Evolutionary conservation across 2,113 vertebrate species (phyloP).

Genomic region (Chascanopsetta lugubris): DNA sequence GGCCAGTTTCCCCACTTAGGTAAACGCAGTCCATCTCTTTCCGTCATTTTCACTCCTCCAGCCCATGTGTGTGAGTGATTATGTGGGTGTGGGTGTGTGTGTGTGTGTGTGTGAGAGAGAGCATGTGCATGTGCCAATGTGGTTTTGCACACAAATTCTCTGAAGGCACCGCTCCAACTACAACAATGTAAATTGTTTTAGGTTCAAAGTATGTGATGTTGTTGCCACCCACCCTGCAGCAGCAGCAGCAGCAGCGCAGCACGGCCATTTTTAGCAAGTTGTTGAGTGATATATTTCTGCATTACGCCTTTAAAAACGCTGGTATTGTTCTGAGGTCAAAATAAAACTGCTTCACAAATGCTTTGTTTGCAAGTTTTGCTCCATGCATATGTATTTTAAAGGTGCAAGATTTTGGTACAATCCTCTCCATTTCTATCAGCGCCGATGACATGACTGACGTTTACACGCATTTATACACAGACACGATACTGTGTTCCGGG

Average conservation of each 20-base stretch:
- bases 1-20: constrained; percentile 55
- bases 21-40: constrained; percentile 60
- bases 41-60: constrained; percentile 22
- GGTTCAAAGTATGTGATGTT: constrained; percentile 62
- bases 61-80: constrained; percentile 12
- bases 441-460: too few species aligned
- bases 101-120: constrained; percentile 13
- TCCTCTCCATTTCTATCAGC: too few species aligned
- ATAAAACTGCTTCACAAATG: constrained; percentile 23
- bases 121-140: constrained; percentile 26
- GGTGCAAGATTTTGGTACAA: too few species aligned
- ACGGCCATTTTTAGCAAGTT: constrained; percentile 56
- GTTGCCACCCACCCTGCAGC: constrained; percentile 57
- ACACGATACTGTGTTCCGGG: constrained; percentile 8
- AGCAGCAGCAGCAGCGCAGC: constrained; percentile 53
- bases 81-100: constrained; percentile 1
- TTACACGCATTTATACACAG: too few species aligned
- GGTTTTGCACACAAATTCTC: constrained; percentile 36
- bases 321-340: constrained; percentile 29
- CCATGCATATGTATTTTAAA: too few species aligned
- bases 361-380: constrained; percentile 3
- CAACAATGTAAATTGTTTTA: constrained; percentile 74
- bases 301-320: constrained; percentile 33
- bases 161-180: constrained; percentile 60
- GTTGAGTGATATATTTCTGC: constrained; percentile 39